These are phyloP conservation scores for Pseudomyrmex pallidus DNA, from an alignment of 1,140 invertebrate species.

Conservation along the genomic window DNA sequence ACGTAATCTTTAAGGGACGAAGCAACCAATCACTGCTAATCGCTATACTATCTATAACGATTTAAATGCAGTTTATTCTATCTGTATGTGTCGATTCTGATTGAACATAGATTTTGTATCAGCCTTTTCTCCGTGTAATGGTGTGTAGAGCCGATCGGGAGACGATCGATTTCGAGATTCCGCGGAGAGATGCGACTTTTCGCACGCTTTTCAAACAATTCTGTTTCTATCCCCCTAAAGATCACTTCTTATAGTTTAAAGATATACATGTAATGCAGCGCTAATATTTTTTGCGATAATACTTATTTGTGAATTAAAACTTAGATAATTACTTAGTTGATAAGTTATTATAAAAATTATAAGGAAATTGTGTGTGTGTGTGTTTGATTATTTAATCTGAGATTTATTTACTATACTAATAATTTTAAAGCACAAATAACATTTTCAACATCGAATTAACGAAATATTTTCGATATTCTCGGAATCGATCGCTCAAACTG, in stretches of 20 bases:
- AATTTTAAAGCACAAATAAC: neutral
- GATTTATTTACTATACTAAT: neutral
- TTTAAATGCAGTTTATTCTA: constrained; percentile 78
- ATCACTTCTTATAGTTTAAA: neutral
- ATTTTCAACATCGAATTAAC: neutral
- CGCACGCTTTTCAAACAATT: neutral
- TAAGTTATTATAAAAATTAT: constrained; percentile 5
- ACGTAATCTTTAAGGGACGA: constrained; percentile 48
- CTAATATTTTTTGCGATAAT: too few relatives aligned
- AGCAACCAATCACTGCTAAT: constrained; percentile 63
- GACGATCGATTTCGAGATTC: constrained; percentile 58
- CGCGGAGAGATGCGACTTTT: neutral
- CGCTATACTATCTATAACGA: constrained; percentile 69
- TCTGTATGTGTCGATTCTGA: constrained; percentile 81
- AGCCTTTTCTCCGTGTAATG: constrained; percentile 77
- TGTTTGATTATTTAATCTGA: neutral
- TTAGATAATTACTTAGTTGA: neutral
- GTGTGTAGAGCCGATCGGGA: constrained; percentile 65
- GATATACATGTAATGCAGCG: neutral
- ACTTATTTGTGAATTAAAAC: neutral
- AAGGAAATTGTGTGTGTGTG: too few relatives aligned
- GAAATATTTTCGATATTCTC: neutral
- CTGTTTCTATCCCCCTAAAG: neutral
- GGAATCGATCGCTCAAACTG: constrained; percentile 61
- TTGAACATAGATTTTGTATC: constrained; percentile 83